phyloP scores from a whole-genome alignment of 2,113 vertebrate species.

The Prionailurus bengalensis region DNA sequence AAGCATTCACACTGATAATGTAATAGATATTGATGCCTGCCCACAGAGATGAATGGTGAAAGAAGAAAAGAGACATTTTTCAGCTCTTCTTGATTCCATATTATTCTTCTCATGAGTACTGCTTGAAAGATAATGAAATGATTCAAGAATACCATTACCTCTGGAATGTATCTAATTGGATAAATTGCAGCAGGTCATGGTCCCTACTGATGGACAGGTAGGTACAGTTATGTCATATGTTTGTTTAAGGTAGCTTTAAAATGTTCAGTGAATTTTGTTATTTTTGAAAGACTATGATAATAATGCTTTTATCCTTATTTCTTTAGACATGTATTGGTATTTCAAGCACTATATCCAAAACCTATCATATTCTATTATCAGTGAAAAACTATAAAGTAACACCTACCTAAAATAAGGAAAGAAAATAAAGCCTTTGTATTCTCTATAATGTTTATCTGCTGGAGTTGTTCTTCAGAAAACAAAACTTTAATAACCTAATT shows the following conservation, averaged over 20 bases:
- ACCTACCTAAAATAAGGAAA: background rate
- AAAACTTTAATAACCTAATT: background rate
- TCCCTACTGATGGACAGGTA: constrained; percentile 10
- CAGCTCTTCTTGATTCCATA: constrained; percentile 59
- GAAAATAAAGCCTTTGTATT: background rate
- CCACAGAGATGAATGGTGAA: constrained; percentile 62
- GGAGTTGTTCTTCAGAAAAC: background rate
- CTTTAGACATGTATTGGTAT: constrained; percentile 41
- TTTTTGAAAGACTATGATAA: constrained; percentile 67
- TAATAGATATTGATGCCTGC: constrained; percentile 77
- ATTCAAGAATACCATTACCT: constrained; percentile 25
- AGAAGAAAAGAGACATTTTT: constrained; percentile 70
- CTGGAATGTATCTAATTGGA: constrained; percentile 61
- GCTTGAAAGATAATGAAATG: constrained; percentile 67
- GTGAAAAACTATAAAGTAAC: constrained; percentile 9
- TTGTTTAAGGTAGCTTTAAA: constrained; percentile 68
- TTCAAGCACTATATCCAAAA: constrained; percentile 24
- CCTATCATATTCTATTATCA: constrained; percentile 42
- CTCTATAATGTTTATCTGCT: background rate
- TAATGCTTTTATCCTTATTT: constrained; percentile 81
- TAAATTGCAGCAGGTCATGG: constrained; percentile 50
- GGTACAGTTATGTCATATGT: background rate
- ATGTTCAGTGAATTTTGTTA: constrained; percentile 65
- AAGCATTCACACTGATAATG: constrained; percentile 16
- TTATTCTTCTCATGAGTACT: constrained; percentile 66